Evolutionary conservation across 2,797 vertebrate genomes (phyloP).

Genomic region (Sebastes minor): DNA sequence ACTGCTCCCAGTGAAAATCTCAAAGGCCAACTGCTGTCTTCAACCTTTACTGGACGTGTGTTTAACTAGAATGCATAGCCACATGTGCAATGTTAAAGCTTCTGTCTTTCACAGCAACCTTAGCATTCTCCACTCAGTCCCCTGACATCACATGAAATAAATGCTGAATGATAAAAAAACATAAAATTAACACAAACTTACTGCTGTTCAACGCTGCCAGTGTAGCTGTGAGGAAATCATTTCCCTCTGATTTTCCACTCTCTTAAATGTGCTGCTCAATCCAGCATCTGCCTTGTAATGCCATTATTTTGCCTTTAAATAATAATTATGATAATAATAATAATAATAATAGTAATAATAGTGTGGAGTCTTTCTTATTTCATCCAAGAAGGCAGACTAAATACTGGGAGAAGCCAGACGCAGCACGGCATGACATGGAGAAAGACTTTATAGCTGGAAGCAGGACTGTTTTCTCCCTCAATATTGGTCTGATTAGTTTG

Average conservation of each 20-base stretch:
- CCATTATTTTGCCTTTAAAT: constrained; percentile 19
- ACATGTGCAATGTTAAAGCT: background rate
- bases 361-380: background rate
- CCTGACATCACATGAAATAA: background rate
- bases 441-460: background rate
- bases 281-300: constrained; percentile 5
- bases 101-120: background rate
- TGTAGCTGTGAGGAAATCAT: constrained; percentile 11
- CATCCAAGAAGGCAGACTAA: background rate
- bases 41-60: background rate
- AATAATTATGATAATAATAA: background rate
- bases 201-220: background rate
- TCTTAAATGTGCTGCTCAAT: constrained; percentile 9
- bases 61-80: background rate
- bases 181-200: background rate
- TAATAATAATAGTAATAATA: background rate
- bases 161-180: background rate
- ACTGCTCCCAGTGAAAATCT: background rate
- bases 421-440: background rate
- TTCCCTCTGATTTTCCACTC: constrained; percentile 21
- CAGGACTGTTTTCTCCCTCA: background rate
- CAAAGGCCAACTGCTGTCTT: background rate
- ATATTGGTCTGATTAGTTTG: constrained; percentile 14
- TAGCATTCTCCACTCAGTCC: background rate
- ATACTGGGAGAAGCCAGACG: background rate